Percentiles rank a stretch among this genome's conserved stretches.
These are phyloP conservation scores for Nysson spinosus DNA, from an alignment of 2,888 invertebrate species.

Conservation along the genomic window DNA sequence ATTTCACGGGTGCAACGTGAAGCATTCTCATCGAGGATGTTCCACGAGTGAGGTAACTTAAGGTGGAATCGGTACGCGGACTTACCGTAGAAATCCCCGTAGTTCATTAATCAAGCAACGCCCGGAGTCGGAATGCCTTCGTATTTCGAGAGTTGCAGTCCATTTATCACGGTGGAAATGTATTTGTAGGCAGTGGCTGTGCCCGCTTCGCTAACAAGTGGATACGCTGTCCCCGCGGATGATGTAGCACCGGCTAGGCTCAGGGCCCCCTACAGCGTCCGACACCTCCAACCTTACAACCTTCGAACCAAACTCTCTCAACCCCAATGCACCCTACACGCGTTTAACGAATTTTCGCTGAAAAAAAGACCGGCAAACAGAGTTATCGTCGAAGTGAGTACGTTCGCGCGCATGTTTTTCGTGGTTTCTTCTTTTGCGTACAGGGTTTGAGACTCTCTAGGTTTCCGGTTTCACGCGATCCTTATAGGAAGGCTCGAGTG, in stretches of 20 bases:
- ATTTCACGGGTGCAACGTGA: slow-evolving; percentile 6
- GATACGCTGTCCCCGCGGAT: slow-evolving; percentile 75
- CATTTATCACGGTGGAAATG: slow-evolving; percentile 74
- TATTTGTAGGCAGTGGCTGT: slow-evolving; percentile 75
- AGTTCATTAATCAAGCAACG: slow-evolving; percentile 76
- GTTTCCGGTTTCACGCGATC: slow-evolving; percentile 28
- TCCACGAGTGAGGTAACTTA: slow-evolving; percentile 27
- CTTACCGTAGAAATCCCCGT: slow-evolving; percentile 68
- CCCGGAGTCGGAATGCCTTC: slow-evolving; percentile 74
- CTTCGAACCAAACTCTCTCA: slow-evolving; percentile 58
- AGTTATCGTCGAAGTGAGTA: slow-evolving; percentile 17
- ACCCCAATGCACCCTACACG: slow-evolving; percentile 31
- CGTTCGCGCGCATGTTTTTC: slow-evolving; percentile 12
- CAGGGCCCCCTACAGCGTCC: slow-evolving; percentile 73
- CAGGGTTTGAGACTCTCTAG: background rate
- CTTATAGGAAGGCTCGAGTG: slow-evolving; percentile 15
- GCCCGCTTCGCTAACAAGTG: slow-evolving; percentile 75
- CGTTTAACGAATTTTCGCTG: slow-evolving; percentile 54
- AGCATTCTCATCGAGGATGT: slow-evolving; percentile 15
- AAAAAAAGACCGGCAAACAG: slow-evolving; percentile 13
- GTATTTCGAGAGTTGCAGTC: slow-evolving; percentile 76
- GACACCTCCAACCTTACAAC: slow-evolving; percentile 75
- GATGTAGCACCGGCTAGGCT: slow-evolving; percentile 74
- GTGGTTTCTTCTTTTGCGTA: background rate
- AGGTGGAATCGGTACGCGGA: slow-evolving; percentile 52